Base-by-base conservation (phyloP, 37 sponge, comb jelly and placozoan species). In the Ephydatia muelleri region DNA sequence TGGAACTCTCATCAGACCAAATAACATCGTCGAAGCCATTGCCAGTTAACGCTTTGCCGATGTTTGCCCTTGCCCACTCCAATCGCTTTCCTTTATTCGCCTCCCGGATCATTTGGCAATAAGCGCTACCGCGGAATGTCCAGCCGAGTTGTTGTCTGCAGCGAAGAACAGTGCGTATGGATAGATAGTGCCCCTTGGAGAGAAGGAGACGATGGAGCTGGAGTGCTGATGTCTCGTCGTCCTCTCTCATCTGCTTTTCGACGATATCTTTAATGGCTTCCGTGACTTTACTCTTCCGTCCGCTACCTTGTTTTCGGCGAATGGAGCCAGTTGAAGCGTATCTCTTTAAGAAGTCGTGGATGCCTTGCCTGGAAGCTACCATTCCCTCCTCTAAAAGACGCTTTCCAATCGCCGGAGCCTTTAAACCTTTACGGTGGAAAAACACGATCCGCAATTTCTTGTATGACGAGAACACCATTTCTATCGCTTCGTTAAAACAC, bases 61-160 rank as follows among this genome's bases (percentile, higher is more conserved):
- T 64, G 13, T 16, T 19, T 29, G n/a, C 79, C 70, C n/a, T 34
- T 13, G 84, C 84, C 84, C 84, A 84, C 6, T 75, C 38, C 11
- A 75, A 34, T 4, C 84, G 64, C 38, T 84, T 84, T 32, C 25
- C 28, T 32, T 82, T 82, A 37, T 82, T 82, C 5, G 71, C 72
- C 5, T 39, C 49, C 2, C 82, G 31, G 33, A 84, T 84, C 11
- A 84, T 26, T 43, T 84, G 84, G 57, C 84, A 84, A 76, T 84
- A 84, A 21, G 76, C 76, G 22, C 68, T 38, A 27, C 84, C 84
- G 34, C 49, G 78, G 33, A 84, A 84, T 12, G 85, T 84, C 85
- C 85, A 84, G 21, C 78, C 85, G 0, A 84, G 70, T 11, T 22
- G 19, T 30, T 28, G 23, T 25, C 84, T 22, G 66, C 70, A 65